These are phyloP conservation scores for Papilio polyxenes DNA, from an alignment of 1,140 invertebrate genomes.

Conservation along the genomic window DNA sequence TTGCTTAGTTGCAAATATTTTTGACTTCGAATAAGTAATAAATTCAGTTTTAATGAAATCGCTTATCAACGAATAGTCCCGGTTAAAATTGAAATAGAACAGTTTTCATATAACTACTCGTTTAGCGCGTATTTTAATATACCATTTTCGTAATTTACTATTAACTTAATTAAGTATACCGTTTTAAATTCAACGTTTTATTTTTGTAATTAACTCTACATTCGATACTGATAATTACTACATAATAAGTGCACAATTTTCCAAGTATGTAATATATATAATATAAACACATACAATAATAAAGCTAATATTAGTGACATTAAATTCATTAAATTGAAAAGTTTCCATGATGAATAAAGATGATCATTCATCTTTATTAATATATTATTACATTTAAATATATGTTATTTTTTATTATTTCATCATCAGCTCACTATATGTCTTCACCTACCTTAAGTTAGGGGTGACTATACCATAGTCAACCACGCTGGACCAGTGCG, in stretches of 20 bases:
- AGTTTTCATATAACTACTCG: not conserved
- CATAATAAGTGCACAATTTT: not conserved
- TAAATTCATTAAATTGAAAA: no score
- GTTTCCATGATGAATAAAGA: no score
- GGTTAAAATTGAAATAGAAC: not conserved
- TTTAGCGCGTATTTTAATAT: slow-evolving; percentile 4
- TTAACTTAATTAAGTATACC: slow-evolving; percentile 1
- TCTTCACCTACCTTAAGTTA: no score
- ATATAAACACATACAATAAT: no score
- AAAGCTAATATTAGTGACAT: no score
- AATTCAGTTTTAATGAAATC: slow-evolving; percentile 3
- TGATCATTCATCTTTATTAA: no score
- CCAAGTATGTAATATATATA: no score
- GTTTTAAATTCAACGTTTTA: not conserved
- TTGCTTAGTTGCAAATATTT: not conserved
- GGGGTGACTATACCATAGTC: no score
- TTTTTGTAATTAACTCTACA: slow-evolving; percentile 13
- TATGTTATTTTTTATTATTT: no score
- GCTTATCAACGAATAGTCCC: not conserved
- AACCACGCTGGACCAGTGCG: no score
- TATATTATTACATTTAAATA: no score
- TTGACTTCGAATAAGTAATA: not conserved
- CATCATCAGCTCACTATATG: no score
- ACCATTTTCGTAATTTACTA: slow-evolving; percentile 3
- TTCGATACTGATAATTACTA: not conserved